Percentiles rank a stretch among this genome's conserved stretches.
Conservation (phyloP, 2,113 vertebrate genomes). For the Montifringilla adamsi region DNA sequence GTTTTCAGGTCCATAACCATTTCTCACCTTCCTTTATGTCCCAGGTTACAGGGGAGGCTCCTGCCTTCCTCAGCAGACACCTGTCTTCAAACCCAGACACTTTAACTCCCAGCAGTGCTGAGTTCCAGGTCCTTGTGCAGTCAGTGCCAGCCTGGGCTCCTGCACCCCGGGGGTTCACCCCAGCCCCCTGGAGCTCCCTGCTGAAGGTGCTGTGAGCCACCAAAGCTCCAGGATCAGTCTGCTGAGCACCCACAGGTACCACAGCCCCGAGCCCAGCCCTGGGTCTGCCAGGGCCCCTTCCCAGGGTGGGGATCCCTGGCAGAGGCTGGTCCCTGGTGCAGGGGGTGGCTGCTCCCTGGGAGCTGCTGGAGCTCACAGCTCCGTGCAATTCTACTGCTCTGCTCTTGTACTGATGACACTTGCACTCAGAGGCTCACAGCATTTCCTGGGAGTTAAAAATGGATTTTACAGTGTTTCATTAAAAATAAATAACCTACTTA, state of each 20-base stretch:
- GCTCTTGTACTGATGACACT: not conserved
- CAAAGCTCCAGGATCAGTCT: not conserved
- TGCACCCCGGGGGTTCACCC: not conserved
- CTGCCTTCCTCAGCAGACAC: not conserved
- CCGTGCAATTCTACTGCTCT: not conserved
- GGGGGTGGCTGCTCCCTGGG: not conserved
- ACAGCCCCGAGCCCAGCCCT: not conserved
- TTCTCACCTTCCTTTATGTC: not conserved
- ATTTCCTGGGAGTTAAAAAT: constrained; percentile 12
- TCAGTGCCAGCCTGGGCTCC: not conserved
- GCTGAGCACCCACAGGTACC: not conserved
- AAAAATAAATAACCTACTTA: constrained; percentile 43
- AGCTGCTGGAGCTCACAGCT: not conserved
- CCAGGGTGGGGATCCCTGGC: not conserved
- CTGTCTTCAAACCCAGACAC: not conserved
- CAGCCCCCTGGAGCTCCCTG: not conserved
- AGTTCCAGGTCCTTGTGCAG: not conserved
- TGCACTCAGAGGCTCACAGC: not conserved
- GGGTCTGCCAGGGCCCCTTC: not conserved
- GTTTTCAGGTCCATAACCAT: not conserved
- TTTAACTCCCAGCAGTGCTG: not conserved
- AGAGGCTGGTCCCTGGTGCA: not conserved
- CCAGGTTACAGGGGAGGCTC: not conserved
- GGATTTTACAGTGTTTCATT: constrained; percentile 8
- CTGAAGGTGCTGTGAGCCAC: not conserved